Evolutionary conservation across 2,113 vertebrate genomes (phyloP).

Genomic region (Orthochromis indermauri): DNA sequence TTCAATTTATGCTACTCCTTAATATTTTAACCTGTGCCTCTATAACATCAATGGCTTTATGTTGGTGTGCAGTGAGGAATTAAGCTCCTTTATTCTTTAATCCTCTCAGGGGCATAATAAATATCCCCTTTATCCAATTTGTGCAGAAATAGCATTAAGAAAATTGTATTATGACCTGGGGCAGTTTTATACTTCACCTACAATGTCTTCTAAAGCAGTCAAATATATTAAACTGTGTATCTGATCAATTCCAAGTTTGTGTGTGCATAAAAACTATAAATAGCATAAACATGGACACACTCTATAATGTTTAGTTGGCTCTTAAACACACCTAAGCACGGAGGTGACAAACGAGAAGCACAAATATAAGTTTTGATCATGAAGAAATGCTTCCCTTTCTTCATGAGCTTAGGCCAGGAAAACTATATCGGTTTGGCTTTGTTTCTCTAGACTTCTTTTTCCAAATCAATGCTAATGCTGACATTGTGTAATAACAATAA

Average conservation of each 20-base stretch:
- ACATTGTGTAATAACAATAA: not conserved
- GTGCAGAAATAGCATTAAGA: not conserved
- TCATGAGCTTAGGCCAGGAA: not conserved
- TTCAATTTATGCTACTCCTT: not conserved
- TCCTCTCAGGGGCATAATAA: not conserved
- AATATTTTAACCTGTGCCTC: not conserved
- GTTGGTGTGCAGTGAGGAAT: not conserved
- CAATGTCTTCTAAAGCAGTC: not conserved
- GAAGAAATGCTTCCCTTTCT: not conserved
- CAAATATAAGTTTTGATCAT: not conserved
- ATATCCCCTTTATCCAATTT: not conserved
- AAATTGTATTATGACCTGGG: not conserved
- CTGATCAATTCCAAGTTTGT: accelerated
- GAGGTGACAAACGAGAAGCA: not conserved
- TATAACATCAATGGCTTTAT: not conserved
- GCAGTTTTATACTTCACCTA: not conserved
- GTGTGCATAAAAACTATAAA: not conserved
- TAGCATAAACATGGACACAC: accelerated
- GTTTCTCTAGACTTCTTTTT: not conserved
- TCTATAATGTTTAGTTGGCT: accelerated
- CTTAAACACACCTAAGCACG: not conserved
- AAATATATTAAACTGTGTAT: not conserved
- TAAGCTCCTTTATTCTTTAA: not conserved
- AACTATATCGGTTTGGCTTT: not conserved
- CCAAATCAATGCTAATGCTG: not conserved